A percentile compares a stretch with the other conserved stretches of the same genome.
Conservation (phyloP, 2,113 vertebrate species). For the Piprites chloris region DNA sequence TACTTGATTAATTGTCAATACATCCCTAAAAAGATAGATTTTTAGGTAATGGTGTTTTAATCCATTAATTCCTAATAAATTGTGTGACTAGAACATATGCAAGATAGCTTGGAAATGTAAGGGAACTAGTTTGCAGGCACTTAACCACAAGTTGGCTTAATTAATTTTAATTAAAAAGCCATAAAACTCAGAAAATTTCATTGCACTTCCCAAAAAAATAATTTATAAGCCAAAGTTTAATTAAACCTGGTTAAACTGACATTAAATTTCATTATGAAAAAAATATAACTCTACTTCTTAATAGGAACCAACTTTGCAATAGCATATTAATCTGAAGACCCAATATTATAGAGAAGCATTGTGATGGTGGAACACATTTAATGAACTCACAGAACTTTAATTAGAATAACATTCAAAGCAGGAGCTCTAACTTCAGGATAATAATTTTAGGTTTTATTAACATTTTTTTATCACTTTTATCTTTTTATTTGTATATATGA, state of each 20-base stretch:
- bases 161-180: neutral
- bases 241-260: neutral
- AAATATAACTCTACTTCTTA: neutral
- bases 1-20: neutral
- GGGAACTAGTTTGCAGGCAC: neutral
- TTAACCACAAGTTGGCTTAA: neutral
- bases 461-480: neutral
- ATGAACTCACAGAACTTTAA: neutral
- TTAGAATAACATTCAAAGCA: neutral
- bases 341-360: neutral
- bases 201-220: neutral
- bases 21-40: neutral
- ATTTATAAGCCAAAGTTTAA: conserved; percentile 26
- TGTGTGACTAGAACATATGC: neutral
- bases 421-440: neutral
- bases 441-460: neutral
- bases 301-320: neutral
- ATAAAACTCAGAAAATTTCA: conserved; percentile 1
- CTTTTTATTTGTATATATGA: neutral
- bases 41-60: neutral
- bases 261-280: neutral
- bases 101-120: neutral
- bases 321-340: neutral
- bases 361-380: neutral
- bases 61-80: neutral